A percentile compares a stretch with the other conserved stretches of the same genome.
Evolutionary conservation across 2,888 invertebrate species (phyloP).

Genomic region (Augiades crinisus): DNA sequence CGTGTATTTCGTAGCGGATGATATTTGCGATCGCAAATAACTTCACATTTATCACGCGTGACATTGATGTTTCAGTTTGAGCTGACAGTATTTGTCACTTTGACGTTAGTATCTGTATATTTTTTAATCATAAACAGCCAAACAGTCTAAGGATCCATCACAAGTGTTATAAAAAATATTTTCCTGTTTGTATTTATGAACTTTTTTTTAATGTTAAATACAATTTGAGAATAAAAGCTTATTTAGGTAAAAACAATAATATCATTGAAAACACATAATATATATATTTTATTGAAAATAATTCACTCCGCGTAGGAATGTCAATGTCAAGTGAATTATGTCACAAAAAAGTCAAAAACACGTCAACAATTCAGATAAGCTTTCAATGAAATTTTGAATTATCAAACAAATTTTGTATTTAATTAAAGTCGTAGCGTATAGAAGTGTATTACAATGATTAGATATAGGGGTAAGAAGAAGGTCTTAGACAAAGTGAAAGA

Average conservation of each 20-base stretch:
- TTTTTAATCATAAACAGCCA: not conserved
- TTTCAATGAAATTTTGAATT: not conserved
- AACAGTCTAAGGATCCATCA: too few species aligned
- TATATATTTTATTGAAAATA: not conserved
- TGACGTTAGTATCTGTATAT: not conserved
- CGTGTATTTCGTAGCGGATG: slow-evolving; percentile 50
- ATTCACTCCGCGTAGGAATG: not conserved
- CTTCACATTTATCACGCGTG: slow-evolving; percentile 26
- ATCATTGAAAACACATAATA: too few species aligned
- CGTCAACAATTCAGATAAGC: slow-evolving; percentile 39
- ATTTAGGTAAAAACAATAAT: too few species aligned
- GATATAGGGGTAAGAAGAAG: slow-evolving; percentile 82
- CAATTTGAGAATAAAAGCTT: too few species aligned
- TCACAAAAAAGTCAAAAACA: slow-evolving; percentile 45
- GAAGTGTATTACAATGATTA: slow-evolving; percentile 50
- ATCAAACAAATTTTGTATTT: not conserved
- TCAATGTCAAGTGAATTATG: slow-evolving; percentile 5
- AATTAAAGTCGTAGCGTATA: not conserved
- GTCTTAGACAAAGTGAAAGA: slow-evolving; percentile 91
- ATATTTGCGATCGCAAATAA: slow-evolving; percentile 37
- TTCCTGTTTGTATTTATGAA: too few species aligned
- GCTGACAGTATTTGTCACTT: not conserved
- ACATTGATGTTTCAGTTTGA: slow-evolving; percentile 5
- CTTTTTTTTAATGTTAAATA: too few species aligned
- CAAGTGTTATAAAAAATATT: too few species aligned